A percentile compares a stretch with the other conserved stretches of the same genome.
Conservation (phyloP, 1,140 invertebrate genomes). For the Linepithema humile region DNA sequence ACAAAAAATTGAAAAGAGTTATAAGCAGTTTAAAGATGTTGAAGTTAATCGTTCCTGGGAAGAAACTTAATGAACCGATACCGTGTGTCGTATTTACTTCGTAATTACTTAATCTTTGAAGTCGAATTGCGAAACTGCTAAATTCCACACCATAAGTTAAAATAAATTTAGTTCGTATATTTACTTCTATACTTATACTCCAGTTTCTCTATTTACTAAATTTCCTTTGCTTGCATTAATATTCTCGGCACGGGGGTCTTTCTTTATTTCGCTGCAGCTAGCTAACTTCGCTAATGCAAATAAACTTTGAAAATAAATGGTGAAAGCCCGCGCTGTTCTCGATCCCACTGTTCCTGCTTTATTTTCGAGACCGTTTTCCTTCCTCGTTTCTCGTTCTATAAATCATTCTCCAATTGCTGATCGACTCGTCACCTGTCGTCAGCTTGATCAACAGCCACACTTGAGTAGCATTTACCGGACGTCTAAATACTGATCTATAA, state of each 20-base stretch:
- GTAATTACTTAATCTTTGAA: neutral
- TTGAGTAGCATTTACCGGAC: neutral
- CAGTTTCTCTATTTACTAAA: neutral
- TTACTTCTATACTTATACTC: neutral
- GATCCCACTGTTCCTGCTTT: neutral
- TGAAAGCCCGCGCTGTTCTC: neutral
- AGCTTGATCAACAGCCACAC: slow-evolving; percentile 13
- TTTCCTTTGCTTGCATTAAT: neutral
- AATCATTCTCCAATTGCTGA: slow-evolving; percentile 16
- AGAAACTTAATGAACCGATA: too few species aligned
- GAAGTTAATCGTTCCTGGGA: neutral
- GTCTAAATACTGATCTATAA: slow-evolving; percentile 36
- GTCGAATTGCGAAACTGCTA: neutral
- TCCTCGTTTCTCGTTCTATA: neutral
- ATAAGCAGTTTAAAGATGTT: neutral
- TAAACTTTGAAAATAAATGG: neutral
- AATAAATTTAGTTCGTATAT: neutral
- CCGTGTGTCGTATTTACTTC: neutral
- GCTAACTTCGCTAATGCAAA: neutral
- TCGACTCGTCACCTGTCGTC: slow-evolving; percentile 12
- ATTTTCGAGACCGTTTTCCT: neutral
- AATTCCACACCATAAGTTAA: neutral
- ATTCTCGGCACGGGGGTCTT: too few species aligned
- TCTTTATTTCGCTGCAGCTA: neutral
- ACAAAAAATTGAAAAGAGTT: neutral